These are phyloP conservation scores for western clawed frog (Xenopus tropicalis) DNA, from an alignment of 2,113 vertebrate genomes.

Conservation along the genomic window UCB_Xtro_10.0 CM004443.2:33058001-33058500, in stretches of 20 bases:
- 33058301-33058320: slow-evolving; percentile 5
- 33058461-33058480: slow-evolving; percentile 36
- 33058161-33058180: no score
- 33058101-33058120: no score
- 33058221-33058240: no score
- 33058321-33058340: slow-evolving; percentile 14
- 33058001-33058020: no score
- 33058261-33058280: slow-evolving; percentile 9
- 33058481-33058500: slow-evolving; percentile 30
- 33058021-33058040: no score
- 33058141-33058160: no score
- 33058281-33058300: slow-evolving; percentile 12
- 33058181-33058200: no score
- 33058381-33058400: slow-evolving; percentile 28
- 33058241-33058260: slow-evolving; percentile 1
- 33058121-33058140: no score
- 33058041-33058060: no score
- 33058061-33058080: no score
- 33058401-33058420: slow-evolving; percentile 15
- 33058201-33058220: no score
- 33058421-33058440: slow-evolving; percentile 22
- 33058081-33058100: no score
- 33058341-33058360: slow-evolving; percentile 30
- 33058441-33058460: slow-evolving; percentile 19
- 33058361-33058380: slow-evolving; percentile 22